Conservation (phyloP, 2,888 invertebrate species). For the Athetis lepigone region DNA sequence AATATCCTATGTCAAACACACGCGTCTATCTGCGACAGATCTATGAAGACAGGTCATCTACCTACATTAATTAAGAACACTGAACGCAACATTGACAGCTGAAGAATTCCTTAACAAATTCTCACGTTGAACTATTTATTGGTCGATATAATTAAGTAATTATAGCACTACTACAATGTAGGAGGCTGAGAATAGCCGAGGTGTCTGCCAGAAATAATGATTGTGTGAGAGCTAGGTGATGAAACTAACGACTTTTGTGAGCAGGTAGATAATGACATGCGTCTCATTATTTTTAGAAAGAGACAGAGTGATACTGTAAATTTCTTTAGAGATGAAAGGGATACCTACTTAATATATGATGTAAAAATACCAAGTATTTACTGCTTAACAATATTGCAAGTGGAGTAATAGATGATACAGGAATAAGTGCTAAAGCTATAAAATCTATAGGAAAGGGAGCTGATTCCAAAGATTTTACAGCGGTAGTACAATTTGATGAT, state of each 20-base stretch:
- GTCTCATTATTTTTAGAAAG: conserved; percentile 22
- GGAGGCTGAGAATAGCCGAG: conserved; percentile 46
- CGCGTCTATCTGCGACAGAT: conserved; percentile 39
- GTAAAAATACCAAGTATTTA: too few relatives aligned
- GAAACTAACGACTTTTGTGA: conserved; percentile 44
- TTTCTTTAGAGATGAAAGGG: conserved; percentile 22
- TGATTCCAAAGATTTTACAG: too few relatives aligned
- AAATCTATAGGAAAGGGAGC: too few relatives aligned
- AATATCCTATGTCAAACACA: conserved; percentile 29
- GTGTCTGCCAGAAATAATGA: conserved; percentile 43
- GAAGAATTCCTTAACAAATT: conserved; percentile 34
- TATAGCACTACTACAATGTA: conserved; percentile 52
- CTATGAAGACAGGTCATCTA: conserved; percentile 52
- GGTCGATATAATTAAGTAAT: conserved; percentile 53
- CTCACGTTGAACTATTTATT: conserved; percentile 53
- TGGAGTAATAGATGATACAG: too few relatives aligned
- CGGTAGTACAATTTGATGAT: too few relatives aligned
- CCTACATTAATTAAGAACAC: conserved; percentile 51
- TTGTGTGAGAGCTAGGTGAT: conserved; percentile 40
- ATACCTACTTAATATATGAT: too few relatives aligned
- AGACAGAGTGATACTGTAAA: too few relatives aligned
- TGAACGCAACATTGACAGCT: conserved; percentile 53
- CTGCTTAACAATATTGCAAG: too few relatives aligned
- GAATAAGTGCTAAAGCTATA: too few relatives aligned
- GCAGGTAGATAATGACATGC: conserved; percentile 30